Evolutionary conservation across 2,113 vertebrate genomes (phyloP), one percentile per base, ranked within the genome.

Genomic region (Nibea coibor): DNA sequence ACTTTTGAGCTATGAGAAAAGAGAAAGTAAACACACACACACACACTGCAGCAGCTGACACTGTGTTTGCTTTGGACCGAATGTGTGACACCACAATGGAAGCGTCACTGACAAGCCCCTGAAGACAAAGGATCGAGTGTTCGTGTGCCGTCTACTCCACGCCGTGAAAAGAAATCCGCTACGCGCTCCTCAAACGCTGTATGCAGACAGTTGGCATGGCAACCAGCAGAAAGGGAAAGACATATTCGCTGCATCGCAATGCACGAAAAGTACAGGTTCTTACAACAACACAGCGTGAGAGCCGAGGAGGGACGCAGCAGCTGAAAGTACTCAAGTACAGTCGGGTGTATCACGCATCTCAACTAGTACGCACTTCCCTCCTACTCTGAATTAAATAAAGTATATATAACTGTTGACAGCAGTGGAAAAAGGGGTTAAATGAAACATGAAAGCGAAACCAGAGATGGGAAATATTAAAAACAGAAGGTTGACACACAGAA

Each of bases 51-150:
- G 72, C 77, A 87, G 85, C 90, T 88, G 82, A 75, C 86, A 66
- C 63, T 19, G n/a, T 84, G 86, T 92, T 92, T 88, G 82, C 77
- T 90, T 85, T 90, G 81, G 80, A 72, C 24, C 53, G 35, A 88
- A 80, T 81, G 90, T 80, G 82, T 81, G 75, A 87, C 85, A 70
- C 72, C n/a, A 88, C 88, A 92, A 93, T 88, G 67, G 74, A 62
- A 83, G 78, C 76, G 42, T 82, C 88, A 72, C 81, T 54, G 78
- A 90, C 76, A 70, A 84, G 80, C 83, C 82, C 22, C 70, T 1
- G 14, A 26, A 81, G 78, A 93, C 88, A 93, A 94, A 92, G 80
- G 72, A 47, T 83, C 67, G 26, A 88, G 88, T 86, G 90, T 87
- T 45, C 35, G 65, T 80, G 82, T 78, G 78, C 48, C 20, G 51